Percentiles rank a stretch among this genome's conserved stretches.
These are phyloP conservation scores for Drosophila pandora DNA, from an alignment of 1,140 invertebrate genomes.

Conservation along the genomic window DNA sequence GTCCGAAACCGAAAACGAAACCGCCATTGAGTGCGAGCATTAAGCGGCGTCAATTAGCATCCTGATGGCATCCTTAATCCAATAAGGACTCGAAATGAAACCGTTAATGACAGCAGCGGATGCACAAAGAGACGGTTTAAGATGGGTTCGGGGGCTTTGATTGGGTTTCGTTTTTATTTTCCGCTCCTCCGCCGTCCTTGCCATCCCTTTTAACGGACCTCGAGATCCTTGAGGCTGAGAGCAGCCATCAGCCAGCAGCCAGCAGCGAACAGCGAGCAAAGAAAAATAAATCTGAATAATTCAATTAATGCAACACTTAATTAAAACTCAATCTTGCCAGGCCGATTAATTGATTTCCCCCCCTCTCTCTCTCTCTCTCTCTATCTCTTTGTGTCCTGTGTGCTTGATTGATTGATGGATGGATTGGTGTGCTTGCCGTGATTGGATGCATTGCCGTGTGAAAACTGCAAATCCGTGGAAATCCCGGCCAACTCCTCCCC, in stretches of 20 bases:
- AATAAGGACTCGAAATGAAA: constrained; percentile 79
- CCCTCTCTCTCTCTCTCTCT: constrained; percentile 19
- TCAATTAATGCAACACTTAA: constrained; percentile 80
- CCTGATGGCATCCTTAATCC: constrained; percentile 70
- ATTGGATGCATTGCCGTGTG: constrained; percentile 18
- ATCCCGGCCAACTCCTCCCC: neutral
- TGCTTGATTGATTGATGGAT: constrained; percentile 44
- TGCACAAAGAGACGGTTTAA: constrained; percentile 19
- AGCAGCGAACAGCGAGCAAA: constrained; percentile 1
- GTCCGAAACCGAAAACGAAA: neutral
- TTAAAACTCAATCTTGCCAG: constrained; percentile 77
- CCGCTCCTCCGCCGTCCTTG: too few relatives aligned
- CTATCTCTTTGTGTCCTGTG: neutral
- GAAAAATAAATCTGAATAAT: constrained; percentile 76
- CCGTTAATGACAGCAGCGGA: constrained; percentile 61
- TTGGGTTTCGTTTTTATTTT: neutral
- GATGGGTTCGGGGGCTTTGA: neutral
- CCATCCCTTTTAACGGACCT: too few relatives aligned
- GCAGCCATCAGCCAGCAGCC: neutral
- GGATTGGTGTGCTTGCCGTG: neutral
- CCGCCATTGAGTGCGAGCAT: constrained; percentile 37
- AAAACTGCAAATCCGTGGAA: neutral
- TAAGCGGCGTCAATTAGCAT: constrained; percentile 75
- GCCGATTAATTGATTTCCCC: constrained; percentile 71
- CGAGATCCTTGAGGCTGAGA: too few relatives aligned